Conservation (phyloP, 2,888 invertebrate species). For the Dolichopus griseipennis region DNA sequence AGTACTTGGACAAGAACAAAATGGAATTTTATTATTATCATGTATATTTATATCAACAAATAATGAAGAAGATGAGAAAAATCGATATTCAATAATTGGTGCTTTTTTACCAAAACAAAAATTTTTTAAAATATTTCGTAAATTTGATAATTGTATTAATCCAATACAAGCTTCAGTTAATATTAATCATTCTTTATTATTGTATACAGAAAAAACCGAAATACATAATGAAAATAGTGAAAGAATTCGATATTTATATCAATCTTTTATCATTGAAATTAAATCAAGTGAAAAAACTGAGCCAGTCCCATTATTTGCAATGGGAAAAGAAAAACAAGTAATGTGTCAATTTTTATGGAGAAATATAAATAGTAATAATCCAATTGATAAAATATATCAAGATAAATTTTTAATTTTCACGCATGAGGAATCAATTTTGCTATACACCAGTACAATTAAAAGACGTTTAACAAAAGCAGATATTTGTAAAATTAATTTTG, state of each 20-base stretch:
- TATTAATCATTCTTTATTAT: conserved; percentile 55
- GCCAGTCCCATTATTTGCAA: conserved; percentile 43
- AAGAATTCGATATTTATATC: conserved; percentile 47
- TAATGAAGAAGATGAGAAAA: conserved; percentile 33
- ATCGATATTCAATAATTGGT: conserved; percentile 47
- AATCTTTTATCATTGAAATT: conserved; percentile 55
- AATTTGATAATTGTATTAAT: conserved; percentile 54
- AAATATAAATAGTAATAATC: conserved; percentile 25
- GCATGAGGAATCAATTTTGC: conserved; percentile 55
- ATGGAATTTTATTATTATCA: conserved; percentile 61
- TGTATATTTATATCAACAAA: conserved; percentile 50
- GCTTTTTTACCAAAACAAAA: conserved; percentile 55
- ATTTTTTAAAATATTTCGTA: conserved; percentile 51
- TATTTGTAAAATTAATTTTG: conserved; percentile 24
- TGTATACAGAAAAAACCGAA: conserved; percentile 57
- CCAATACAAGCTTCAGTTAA: conserved; percentile 75
- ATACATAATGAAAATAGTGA: conserved; percentile 27
- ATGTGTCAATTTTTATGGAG: conserved; percentile 62
- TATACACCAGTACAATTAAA: not conserved
- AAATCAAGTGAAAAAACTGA: conserved; percentile 39
- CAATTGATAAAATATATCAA: conserved; percentile 35
- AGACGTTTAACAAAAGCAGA: not conserved
- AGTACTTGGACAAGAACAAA: conserved; percentile 70
- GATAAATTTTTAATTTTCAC: conserved; percentile 65
- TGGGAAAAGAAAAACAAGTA: conserved; percentile 59